phyloP scores from a whole-genome alignment of 2,888 invertebrate species.

The Hedya salicella region DNA sequence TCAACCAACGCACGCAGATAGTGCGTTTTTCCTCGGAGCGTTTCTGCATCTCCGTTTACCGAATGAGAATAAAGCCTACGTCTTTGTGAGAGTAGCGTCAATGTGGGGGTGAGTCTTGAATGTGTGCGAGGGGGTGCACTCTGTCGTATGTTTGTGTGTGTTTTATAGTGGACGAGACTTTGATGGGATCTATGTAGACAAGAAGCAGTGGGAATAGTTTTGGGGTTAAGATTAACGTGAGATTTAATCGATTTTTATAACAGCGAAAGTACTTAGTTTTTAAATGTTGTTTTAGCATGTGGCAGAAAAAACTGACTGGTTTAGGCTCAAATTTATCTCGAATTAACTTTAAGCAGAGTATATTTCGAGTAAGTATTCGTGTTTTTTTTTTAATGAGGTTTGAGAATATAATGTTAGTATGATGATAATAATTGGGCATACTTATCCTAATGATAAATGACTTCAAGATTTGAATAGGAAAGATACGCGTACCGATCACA shows the following conservation, averaged over 20 bases:
- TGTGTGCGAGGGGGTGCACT: constrained; percentile 54
- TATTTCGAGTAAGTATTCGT: too few relatives aligned
- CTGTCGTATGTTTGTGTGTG: constrained; percentile 7
- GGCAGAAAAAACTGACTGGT: too few relatives aligned
- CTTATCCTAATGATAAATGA: too few relatives aligned
- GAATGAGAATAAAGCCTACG: constrained; percentile 81
- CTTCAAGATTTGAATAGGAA: too few relatives aligned
- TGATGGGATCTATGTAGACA: constrained; percentile 19
- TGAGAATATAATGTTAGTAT: too few relatives aligned
- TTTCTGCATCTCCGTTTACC: constrained; percentile 87
- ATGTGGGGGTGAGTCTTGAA: constrained; percentile 53
- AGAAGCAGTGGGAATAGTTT: constrained; percentile 20
- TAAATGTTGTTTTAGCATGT: background rate
- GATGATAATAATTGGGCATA: too few relatives aligned
- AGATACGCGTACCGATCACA: too few relatives aligned
- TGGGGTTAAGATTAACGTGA: constrained; percentile 5
- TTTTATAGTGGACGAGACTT: constrained; percentile 33
- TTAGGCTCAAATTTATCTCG: too few relatives aligned
- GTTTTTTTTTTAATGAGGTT: too few relatives aligned
- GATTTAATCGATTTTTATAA: background rate
- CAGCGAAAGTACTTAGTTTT: background rate
- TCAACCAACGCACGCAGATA: background rate
- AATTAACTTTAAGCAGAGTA: too few relatives aligned
- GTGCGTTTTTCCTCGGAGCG: constrained; percentile 48
- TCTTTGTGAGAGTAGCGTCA: constrained; percentile 66